Evolutionary conservation across 2,888 invertebrate species (phyloP).

Genomic region (Theretra japonica): DNA sequence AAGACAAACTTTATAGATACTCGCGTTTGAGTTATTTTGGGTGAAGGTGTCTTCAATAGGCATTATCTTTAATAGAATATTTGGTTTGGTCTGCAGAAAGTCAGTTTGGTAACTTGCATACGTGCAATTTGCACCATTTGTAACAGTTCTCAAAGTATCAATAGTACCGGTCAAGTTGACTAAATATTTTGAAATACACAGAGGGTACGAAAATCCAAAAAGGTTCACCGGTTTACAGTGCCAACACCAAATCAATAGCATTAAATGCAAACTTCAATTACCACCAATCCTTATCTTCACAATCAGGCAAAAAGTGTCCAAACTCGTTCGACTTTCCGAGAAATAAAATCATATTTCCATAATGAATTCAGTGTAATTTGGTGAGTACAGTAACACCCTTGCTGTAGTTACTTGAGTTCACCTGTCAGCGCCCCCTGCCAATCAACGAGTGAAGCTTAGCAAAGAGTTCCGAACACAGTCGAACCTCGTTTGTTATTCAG

Average conservation of each 20-base stretch:
- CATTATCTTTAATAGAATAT: too few species aligned
- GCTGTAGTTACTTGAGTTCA: neutral
- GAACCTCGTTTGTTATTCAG: conserved; percentile 17
- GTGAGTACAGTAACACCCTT: conserved; percentile 23
- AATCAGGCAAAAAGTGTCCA: neutral
- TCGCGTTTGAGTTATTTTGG: neutral
- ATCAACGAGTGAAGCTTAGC: conserved; percentile 17
- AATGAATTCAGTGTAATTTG: conserved; percentile 27
- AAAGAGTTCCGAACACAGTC: neutral
- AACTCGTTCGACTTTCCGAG: neutral
- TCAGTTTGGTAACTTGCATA: too few species aligned
- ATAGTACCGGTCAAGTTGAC: too few species aligned
- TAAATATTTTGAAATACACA: neutral
- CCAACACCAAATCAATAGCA: neutral
- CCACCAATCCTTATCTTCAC: neutral
- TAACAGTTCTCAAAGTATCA: too few species aligned
- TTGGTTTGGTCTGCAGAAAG: too few species aligned
- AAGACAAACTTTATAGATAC: neutral
- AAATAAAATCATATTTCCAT: conserved; percentile 23
- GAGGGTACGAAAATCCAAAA: neutral
- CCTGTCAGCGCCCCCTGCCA: conserved; percentile 17
- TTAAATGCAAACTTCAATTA: neutral
- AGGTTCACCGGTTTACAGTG: too few species aligned
- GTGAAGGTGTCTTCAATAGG: too few species aligned
- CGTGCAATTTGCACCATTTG: too few species aligned